Evolutionary conservation across 2,113 vertebrate genomes (phyloP).

Genomic region (Phalacrocorax pelagicus): DNA sequence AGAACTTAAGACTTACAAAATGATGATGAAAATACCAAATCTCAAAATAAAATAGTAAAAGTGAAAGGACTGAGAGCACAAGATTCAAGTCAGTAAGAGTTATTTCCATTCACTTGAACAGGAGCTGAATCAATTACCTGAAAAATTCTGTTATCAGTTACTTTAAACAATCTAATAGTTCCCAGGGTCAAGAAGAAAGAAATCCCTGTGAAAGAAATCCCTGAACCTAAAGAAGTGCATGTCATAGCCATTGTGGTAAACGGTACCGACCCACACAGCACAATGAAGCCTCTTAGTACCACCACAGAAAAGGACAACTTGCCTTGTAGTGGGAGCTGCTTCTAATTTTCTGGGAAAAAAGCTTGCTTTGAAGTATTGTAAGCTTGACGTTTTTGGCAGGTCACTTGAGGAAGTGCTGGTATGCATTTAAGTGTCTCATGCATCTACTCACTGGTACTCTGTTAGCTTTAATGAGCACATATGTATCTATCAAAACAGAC

Average conservation of each 20-base stretch:
- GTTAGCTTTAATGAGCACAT: conserved; percentile 22
- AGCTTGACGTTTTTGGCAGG: conserved; percentile 43
- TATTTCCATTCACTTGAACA: background rate
- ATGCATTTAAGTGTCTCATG: conserved; percentile 30
- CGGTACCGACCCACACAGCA: background rate
- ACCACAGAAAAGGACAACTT: background rate
- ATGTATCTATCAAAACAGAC: background rate
- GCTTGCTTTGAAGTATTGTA: conserved; percentile 41
- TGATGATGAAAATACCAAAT: background rate
- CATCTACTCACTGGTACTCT: conserved; percentile 1
- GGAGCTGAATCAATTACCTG: background rate
- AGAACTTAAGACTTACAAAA: background rate
- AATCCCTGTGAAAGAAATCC: conserved; percentile 5
- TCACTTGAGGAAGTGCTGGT: conserved; percentile 38
- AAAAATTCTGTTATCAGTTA: conserved; percentile 31
- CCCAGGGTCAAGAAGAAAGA: background rate
- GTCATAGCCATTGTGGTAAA: background rate
- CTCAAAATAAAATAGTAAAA: background rate
- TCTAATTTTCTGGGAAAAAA: conserved; percentile 14
- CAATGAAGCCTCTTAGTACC: background rate
- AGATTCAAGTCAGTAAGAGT: background rate
- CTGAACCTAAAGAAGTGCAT: background rate
- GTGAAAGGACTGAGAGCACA: background rate
- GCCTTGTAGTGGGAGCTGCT: conserved; percentile 7
- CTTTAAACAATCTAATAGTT: conserved; percentile 14